Evolutionary conservation across 2,888 invertebrate genomes (phyloP).

Genomic region (Hyles lineata): DNA sequence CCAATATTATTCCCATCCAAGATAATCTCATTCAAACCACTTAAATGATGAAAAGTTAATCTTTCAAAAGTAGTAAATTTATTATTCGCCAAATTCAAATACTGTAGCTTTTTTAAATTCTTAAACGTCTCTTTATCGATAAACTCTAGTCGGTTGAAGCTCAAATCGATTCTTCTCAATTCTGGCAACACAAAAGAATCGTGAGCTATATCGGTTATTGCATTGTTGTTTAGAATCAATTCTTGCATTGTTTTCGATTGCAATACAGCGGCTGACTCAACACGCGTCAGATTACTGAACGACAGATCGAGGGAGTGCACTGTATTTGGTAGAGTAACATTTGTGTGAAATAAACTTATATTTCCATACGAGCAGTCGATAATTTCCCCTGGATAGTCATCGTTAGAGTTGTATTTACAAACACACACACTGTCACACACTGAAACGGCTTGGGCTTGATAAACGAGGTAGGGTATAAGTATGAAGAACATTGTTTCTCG

Average conservation of each 20-base stretch:
- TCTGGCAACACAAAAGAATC: constrained; percentile 63
- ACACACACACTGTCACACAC: constrained; percentile 65
- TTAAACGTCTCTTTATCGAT: constrained; percentile 70
- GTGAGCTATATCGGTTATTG: constrained; percentile 56
- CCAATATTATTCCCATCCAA: constrained; percentile 77
- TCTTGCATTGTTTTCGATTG: constrained; percentile 58
- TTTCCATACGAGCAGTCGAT: constrained; percentile 65
- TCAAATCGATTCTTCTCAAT: constrained; percentile 71
- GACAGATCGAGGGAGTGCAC: constrained; percentile 68
- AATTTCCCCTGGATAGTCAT: constrained; percentile 59
- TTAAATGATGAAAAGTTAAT: constrained; percentile 69
- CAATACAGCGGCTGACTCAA: constrained; percentile 53
- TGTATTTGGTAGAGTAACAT: constrained; percentile 57
- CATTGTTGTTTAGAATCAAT: constrained; percentile 64
- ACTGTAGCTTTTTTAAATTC: constrained; percentile 66
- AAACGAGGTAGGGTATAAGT: constrained; percentile 35
- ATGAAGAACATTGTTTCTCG: constrained; percentile 22
- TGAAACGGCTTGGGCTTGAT: constrained; percentile 50
- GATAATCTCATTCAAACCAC: constrained; percentile 67
- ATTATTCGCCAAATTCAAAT: constrained; percentile 76
- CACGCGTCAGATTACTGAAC: constrained; percentile 58
- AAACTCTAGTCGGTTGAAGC: constrained; percentile 65
- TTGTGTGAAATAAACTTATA: constrained; percentile 44
- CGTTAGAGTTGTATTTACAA: constrained; percentile 53
- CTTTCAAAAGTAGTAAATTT: constrained; percentile 67